These are phyloP conservation scores for Mastomys coucha DNA, from an alignment of 2,113 vertebrate species.

Conservation along the genomic window DNA sequence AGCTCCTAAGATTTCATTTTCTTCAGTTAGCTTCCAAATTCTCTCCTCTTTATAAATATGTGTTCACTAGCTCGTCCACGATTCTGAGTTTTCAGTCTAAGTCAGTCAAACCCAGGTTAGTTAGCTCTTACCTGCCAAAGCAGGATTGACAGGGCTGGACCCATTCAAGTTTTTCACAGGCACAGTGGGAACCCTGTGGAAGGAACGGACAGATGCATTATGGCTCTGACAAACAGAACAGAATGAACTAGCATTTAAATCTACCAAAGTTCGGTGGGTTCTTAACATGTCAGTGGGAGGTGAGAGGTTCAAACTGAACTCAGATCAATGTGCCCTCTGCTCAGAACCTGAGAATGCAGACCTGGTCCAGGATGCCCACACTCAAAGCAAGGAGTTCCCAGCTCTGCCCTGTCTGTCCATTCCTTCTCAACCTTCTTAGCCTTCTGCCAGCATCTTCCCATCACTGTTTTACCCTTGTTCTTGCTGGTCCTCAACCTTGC, in stretches of 20 bases:
- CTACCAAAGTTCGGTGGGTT: neutral
- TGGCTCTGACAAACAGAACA: no score
- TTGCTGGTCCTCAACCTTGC: neutral
- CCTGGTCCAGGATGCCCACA: neutral
- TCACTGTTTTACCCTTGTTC: accelerated
- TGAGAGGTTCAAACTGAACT: neutral
- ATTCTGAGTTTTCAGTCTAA: neutral
- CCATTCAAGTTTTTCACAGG: conserved; percentile 97
- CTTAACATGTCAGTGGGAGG: neutral
- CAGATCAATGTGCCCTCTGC: neutral
- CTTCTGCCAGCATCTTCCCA: neutral
- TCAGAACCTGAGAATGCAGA: neutral
- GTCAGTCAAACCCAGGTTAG: no score
- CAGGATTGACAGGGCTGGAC: conserved; percentile 94
- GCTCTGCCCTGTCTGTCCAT: accelerated
- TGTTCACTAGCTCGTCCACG: accelerated
- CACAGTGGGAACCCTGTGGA: conserved; percentile 92
- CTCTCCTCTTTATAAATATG: neutral
- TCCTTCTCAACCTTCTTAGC: accelerated
- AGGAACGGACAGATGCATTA: neutral
- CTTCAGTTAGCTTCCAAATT: neutral
- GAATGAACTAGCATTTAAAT: neutral
- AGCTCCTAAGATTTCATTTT: no score
- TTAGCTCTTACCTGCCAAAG: conserved; percentile 91
- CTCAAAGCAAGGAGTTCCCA: neutral